Percentiles rank a stretch among this genome's conserved stretches.
These are phyloP conservation scores for Lepus townsendii DNA, from an alignment of 2,797 vertebrate genomes.

Conservation along the genomic window DNA sequence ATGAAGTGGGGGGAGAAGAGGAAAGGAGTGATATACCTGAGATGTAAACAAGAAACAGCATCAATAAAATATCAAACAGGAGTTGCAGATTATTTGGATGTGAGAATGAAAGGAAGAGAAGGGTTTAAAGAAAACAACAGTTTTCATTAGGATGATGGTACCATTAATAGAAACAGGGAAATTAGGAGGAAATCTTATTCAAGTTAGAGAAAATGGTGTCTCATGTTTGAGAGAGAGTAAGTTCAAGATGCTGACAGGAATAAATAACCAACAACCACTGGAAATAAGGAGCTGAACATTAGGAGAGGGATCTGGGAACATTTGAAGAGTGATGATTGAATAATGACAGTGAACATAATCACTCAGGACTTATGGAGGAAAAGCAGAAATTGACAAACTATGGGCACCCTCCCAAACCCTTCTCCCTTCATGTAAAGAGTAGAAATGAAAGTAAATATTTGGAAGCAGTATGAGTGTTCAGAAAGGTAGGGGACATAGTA, in stretches of 20 bases:
- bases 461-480: neutral
- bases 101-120: neutral
- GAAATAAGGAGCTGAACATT: neutral
- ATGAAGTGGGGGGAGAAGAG: neutral
- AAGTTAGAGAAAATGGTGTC: neutral
- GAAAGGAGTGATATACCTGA: neutral
- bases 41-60: neutral
- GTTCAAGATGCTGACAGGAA: neutral
- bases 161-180: neutral
- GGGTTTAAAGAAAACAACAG: neutral
- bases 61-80: neutral
- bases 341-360: neutral
- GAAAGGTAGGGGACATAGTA: neutral
- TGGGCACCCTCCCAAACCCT: neutral
- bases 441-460: neutral
- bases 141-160: neutral
- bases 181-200: neutral
- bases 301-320: neutral
- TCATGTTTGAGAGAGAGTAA: slow-evolving; percentile 17
- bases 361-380: neutral
- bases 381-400: neutral
- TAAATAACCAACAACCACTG: neutral
- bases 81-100: neutral
- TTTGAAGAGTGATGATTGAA: neutral
- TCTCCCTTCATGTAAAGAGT: neutral